Evolutionary conservation across 2,797 vertebrate species (phyloP).

Genomic region (Arnoldichthys spilopterus): DNA sequence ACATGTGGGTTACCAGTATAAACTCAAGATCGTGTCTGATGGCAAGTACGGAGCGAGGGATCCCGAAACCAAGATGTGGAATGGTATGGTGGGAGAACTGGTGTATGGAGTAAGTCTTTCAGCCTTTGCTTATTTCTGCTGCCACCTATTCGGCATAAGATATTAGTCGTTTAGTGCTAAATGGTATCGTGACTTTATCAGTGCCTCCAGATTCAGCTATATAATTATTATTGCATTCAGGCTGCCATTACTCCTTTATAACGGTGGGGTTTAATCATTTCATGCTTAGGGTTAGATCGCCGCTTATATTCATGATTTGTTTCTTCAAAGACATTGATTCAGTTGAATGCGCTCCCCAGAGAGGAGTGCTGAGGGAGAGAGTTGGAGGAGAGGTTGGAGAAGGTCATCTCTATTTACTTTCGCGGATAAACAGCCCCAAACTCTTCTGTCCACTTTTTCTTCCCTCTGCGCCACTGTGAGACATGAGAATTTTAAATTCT

Average conservation of each 20-base stretch:
- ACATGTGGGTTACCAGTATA: constrained; percentile 95
- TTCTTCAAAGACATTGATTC: constrained; percentile 11
- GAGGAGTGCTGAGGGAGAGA: constrained; percentile 7
- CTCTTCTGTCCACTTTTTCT: neutral
- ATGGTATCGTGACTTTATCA: too few relatives aligned
- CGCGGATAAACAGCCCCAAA: neutral
- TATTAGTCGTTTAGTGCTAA: neutral
- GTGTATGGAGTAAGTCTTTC: constrained; percentile 92
- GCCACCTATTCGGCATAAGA: neutral
- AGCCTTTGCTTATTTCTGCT: neutral
- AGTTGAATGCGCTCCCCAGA: neutral
- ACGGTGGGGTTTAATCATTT: neutral
- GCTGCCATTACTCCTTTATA: neutral
- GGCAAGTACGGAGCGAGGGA: constrained; percentile 95
- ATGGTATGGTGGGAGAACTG: constrained; percentile 98
- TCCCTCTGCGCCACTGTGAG: constrained; percentile 1
- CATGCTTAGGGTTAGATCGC: neutral
- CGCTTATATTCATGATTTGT: neutral
- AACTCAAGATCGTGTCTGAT: constrained; percentile 93
- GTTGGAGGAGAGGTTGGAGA: constrained; percentile 15
- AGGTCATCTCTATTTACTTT: constrained; percentile 13
- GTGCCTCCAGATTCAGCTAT: constrained; percentile 9
- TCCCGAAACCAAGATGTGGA: constrained; percentile 95
- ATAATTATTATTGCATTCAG: constrained; percentile 14
- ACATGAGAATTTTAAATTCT: neutral